phyloP scores from a whole-genome alignment of 2,888 invertebrate species.

The Nemotelus nigrinus region DNA sequence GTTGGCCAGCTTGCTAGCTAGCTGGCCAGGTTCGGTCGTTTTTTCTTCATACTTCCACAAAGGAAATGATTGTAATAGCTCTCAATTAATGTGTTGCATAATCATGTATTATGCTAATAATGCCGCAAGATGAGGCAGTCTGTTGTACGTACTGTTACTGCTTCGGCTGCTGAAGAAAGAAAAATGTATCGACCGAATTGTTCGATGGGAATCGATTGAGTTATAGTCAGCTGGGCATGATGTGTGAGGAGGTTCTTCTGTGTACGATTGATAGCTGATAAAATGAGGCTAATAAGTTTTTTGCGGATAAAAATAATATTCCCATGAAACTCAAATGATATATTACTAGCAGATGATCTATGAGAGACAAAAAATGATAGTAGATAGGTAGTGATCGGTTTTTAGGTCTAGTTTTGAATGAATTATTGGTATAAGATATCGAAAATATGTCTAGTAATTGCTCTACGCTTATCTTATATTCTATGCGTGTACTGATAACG shows the following conservation, averaged over 20 bases:
- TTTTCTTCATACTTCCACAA: background rate
- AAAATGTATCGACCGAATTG: background rate
- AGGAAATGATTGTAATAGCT: conserved; percentile 1
- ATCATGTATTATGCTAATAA: conserved; percentile 26
- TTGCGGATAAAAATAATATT: too few relatives aligned
- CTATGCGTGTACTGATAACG: too few relatives aligned
- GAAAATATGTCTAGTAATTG: too few relatives aligned
- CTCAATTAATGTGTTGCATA: conserved; percentile 16
- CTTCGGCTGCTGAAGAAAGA: background rate
- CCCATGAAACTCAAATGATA: too few relatives aligned
- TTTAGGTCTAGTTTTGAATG: too few relatives aligned
- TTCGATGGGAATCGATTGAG: conserved; percentile 22
- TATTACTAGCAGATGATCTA: too few relatives aligned
- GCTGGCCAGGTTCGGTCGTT: background rate
- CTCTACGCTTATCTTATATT: too few relatives aligned
- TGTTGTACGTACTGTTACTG: background rate
- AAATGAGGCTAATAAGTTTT: background rate
- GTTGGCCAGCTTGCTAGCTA: background rate
- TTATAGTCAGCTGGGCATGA: conserved; percentile 6
- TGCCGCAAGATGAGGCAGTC: background rate
- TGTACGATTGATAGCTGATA: background rate
- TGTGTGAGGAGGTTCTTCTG: background rate
- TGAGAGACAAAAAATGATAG: too few relatives aligned
- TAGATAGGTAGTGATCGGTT: too few relatives aligned
- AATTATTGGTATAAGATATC: too few relatives aligned